Evolutionary conservation across 2,888 invertebrate species (phyloP).

Genomic region (Rhingia campestris): DNA sequence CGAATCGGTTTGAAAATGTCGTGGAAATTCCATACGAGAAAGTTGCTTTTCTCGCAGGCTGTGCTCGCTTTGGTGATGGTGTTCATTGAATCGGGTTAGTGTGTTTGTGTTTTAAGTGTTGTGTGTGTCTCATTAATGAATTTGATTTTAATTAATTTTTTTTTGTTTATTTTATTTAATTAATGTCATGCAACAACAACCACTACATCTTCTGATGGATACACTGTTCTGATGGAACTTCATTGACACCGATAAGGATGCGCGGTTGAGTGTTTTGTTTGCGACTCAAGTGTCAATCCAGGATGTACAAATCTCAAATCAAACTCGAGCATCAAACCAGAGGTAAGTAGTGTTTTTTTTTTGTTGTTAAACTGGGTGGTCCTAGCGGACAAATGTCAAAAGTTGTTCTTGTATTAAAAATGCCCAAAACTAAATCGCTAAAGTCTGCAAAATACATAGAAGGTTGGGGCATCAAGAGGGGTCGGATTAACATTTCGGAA

Average conservation of each 20-base stretch:
- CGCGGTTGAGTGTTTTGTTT: slow-evolving; percentile 84
- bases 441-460: too few relatives aligned
- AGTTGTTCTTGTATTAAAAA: neutral
- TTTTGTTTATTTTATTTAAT: slow-evolving; percentile 1
- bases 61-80: slow-evolving; percentile 50
- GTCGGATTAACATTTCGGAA: too few relatives aligned
- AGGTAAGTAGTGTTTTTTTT: slow-evolving; percentile 77
- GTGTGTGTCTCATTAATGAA: neutral
- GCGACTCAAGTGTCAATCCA: slow-evolving; percentile 84
- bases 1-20: slow-evolving; percentile 45
- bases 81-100: slow-evolving; percentile 69
- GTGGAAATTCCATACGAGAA: slow-evolving; percentile 64
- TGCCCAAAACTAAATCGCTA: too few relatives aligned
- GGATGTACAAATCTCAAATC: slow-evolving; percentile 83
- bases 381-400: neutral
- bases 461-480: too few relatives aligned
- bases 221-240: slow-evolving; percentile 23
- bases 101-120: slow-evolving; percentile 9
- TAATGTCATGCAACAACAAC: slow-evolving; percentile 19
- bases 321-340: slow-evolving; percentile 79
- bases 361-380: neutral
- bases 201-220: slow-evolving; percentile 8
- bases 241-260: slow-evolving; percentile 78
- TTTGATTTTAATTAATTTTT: slow-evolving; percentile 29
- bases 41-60: slow-evolving; percentile 35